Conservation (phyloP, 2,797 vertebrate genomes). For the Nannoperca australis region DNA sequence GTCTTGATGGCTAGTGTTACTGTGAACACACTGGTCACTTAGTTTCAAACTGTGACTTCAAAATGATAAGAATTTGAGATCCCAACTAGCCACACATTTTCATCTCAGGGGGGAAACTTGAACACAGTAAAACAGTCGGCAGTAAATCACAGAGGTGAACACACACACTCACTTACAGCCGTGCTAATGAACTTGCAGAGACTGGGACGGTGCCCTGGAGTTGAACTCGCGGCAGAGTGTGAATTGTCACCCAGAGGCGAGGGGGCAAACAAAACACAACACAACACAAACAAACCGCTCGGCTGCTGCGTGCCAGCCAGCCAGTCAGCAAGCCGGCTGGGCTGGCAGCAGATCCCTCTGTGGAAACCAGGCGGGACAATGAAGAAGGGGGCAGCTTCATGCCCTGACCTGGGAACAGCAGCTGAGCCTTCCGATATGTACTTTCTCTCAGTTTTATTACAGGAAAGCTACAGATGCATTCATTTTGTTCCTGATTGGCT, state of each 20-base stretch:
- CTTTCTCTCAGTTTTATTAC: conserved; percentile 1
- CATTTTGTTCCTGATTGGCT: neutral
- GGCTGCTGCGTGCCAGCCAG: conserved; percentile 41
- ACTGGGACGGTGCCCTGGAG: conserved; percentile 76
- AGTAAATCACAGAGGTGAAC: conserved; percentile 40
- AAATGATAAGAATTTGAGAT: neutral
- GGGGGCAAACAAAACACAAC: conserved; percentile 82
- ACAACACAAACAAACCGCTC: conserved; percentile 74
- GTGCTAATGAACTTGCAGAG: conserved; percentile 79
- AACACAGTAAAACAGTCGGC: conserved; percentile 9
- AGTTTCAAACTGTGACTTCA: neutral
- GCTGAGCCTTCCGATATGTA: neutral
- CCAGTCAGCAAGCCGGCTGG: conserved; percentile 18
- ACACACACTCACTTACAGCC: conserved; percentile 44
- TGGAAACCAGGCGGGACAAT: conserved; percentile 51
- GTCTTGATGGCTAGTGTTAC: neutral
- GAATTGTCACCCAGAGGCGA: conserved; percentile 83
- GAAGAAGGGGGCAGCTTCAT: conserved; percentile 27
- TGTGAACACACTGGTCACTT: neutral
- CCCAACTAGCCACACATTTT: conserved; percentile 4
- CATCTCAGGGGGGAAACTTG: conserved; percentile 14
- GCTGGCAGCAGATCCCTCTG: conserved; percentile 17
- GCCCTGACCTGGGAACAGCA: conserved; percentile 1
- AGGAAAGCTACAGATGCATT: neutral
- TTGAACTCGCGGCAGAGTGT: conserved; percentile 84